These are phyloP conservation scores for Alfaro cultratus DNA, from an alignment of 2,797 vertebrate species.

Conservation along the genomic window DNA sequence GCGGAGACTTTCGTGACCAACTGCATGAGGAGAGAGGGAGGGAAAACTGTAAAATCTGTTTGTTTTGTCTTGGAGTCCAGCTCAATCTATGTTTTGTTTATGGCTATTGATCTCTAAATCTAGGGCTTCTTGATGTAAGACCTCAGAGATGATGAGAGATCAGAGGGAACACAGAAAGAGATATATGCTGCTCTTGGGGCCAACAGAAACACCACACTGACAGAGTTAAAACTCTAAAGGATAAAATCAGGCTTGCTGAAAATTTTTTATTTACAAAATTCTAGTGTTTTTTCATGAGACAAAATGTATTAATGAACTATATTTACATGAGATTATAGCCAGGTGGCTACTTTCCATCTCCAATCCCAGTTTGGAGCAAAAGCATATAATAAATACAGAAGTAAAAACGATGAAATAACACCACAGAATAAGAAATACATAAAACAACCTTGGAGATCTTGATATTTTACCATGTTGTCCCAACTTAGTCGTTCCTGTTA, in stretches of 20 bases:
- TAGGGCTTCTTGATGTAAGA: constrained; percentile 62
- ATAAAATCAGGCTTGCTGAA: constrained; percentile 10
- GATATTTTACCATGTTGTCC: too few species aligned
- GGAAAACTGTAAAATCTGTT: constrained; percentile 46
- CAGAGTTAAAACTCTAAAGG: constrained; percentile 40
- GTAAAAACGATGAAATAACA: not conserved
- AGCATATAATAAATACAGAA: not conserved
- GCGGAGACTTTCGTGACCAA: constrained; percentile 20
- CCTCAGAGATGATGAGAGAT: constrained; percentile 71
- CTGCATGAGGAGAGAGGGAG: not conserved
- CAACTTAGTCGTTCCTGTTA: too few species aligned
- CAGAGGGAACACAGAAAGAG: constrained; percentile 59
- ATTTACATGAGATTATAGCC: too few species aligned
- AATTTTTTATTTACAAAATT: not conserved
- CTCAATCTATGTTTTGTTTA: constrained; percentile 78
- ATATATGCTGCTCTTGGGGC: constrained; percentile 53
- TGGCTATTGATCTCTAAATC: constrained; percentile 74
- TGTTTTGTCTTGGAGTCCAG: constrained; percentile 53
- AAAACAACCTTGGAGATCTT: not conserved
- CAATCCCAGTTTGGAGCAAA: too few species aligned
- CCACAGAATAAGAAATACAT: not conserved
- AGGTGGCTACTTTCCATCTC: too few species aligned
- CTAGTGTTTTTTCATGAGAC: not conserved
- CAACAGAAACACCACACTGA: constrained; percentile 17
- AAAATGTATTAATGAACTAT: too few species aligned